Evolutionary conservation across 2,113 vertebrate genomes (phyloP).

Genomic region (Thymallus thymallus): DNA sequence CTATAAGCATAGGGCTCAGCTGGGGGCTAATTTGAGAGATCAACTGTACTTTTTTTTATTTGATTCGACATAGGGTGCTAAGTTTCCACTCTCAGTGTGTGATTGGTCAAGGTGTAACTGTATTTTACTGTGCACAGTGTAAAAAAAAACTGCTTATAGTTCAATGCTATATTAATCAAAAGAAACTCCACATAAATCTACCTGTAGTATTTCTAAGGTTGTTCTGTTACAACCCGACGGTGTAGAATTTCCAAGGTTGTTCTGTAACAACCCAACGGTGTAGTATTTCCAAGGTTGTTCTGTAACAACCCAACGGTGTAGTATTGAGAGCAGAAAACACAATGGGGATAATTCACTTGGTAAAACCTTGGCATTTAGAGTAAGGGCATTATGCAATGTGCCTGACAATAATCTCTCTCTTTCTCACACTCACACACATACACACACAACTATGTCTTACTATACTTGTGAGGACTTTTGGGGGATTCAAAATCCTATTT

Average conservation of each 20-base stretch:
- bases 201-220: too few species aligned
- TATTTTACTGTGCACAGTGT: conserved; percentile 21
- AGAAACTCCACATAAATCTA: conserved; percentile 8
- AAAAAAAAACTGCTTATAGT: conserved; percentile 12
- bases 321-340: too few species aligned
- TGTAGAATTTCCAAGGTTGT: too few species aligned
- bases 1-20: neutral
- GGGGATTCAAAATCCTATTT: too few species aligned
- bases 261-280: too few species aligned
- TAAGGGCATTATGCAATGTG: conserved; percentile 54
- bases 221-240: too few species aligned
- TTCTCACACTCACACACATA: neutral
- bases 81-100: conserved; percentile 9
- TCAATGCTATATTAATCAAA: conserved; percentile 39
- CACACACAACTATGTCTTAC: too few species aligned
- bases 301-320: too few species aligned
- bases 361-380: too few species aligned
- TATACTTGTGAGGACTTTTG: too few species aligned
- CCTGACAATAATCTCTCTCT: conserved; percentile 33
- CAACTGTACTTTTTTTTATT: neutral
- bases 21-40: conserved; percentile 2
- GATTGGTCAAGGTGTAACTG: neutral
- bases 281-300: too few species aligned
- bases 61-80: conserved; percentile 1
- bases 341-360: too few species aligned